These are phyloP conservation scores for Cichlasoma orientale DNA, from an alignment of 2,797 vertebrate species.

Conservation along the genomic window DNA sequence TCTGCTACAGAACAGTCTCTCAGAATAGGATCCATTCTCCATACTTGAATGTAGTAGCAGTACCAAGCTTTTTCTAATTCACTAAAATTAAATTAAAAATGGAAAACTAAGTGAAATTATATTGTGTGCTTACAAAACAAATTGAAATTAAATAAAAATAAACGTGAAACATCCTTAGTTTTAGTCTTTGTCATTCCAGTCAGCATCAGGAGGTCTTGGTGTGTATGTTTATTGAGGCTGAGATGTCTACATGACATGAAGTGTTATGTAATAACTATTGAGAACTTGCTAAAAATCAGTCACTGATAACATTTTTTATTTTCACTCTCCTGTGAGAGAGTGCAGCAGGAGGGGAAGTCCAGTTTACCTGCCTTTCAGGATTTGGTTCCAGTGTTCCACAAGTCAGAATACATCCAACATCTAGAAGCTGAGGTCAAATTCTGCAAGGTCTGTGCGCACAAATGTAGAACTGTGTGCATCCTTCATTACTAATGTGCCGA, in stretches of 20 bases:
- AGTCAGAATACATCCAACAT: slow-evolving; percentile 92
- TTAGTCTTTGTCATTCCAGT: neutral
- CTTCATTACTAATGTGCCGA: neutral
- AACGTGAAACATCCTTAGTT: neutral
- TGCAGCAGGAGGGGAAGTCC: slow-evolving; percentile 64
- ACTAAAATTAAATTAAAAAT: neutral
- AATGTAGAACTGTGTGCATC: neutral
- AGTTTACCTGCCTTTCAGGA: slow-evolving; percentile 76
- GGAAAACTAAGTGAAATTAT: neutral
- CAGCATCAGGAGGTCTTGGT: neutral
- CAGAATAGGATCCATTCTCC: neutral
- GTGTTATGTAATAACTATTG: neutral
- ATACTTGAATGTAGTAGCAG: neutral
- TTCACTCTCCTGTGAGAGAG: slow-evolving; percentile 56
- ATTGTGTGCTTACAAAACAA: too few species aligned
- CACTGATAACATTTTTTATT: neutral
- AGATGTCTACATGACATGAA: too few species aligned
- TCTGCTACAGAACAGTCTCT: neutral
- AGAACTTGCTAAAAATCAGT: neutral
- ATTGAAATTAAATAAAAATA: neutral
- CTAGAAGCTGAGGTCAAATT: slow-evolving; percentile 95
- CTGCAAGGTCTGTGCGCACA: slow-evolving; percentile 84
- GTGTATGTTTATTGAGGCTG: too few species aligned
- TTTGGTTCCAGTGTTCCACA: slow-evolving; percentile 87
- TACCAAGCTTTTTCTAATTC: neutral